Conservation (phyloP, 2,888 invertebrate species). For the Micoletzkya japonica region DNA sequence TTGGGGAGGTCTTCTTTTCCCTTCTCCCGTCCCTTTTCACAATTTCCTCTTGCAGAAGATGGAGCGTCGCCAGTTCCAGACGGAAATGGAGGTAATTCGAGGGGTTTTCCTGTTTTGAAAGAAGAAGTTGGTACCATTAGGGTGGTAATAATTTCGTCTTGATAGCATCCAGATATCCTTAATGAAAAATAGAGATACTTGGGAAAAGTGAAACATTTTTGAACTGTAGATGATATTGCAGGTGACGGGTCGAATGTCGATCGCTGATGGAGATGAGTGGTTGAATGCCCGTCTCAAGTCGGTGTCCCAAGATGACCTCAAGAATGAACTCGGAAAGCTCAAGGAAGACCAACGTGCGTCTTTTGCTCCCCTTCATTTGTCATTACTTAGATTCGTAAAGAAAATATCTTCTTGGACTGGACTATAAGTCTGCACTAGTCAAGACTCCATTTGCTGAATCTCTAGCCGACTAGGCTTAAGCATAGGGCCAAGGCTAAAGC, state of each 20-base stretch:
- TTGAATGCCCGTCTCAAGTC: slow-evolving; percentile 54
- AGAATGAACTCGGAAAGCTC: slow-evolving; percentile 50
- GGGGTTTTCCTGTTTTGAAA: too few species aligned
- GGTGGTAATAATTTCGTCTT: not conserved
- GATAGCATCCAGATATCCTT: not conserved
- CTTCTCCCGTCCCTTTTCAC: too few species aligned
- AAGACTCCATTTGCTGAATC: too few species aligned
- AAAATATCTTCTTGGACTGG: not conserved
- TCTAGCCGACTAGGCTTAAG: too few species aligned
- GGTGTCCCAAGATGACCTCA: slow-evolving; percentile 58
- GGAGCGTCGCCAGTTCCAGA: slow-evolving; percentile 57
- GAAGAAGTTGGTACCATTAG: too few species aligned
- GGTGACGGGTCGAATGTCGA: slow-evolving; percentile 54
- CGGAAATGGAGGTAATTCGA: slow-evolving; percentile 56
- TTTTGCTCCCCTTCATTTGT: not conserved
- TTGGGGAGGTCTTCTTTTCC: too few species aligned
- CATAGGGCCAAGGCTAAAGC: too few species aligned
- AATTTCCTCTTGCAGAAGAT: slow-evolving; percentile 42
- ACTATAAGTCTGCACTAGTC: too few species aligned
- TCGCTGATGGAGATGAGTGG: slow-evolving; percentile 60
- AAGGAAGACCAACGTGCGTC: slow-evolving; percentile 54
- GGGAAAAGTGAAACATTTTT: not conserved
- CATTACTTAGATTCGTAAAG: too few species aligned
- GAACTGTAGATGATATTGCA: not conserved
- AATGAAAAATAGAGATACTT: not conserved